Evolutionary conservation across 2,797 vertebrate species (phyloP).

Genomic region (Halcyon leucocephala): DNA sequence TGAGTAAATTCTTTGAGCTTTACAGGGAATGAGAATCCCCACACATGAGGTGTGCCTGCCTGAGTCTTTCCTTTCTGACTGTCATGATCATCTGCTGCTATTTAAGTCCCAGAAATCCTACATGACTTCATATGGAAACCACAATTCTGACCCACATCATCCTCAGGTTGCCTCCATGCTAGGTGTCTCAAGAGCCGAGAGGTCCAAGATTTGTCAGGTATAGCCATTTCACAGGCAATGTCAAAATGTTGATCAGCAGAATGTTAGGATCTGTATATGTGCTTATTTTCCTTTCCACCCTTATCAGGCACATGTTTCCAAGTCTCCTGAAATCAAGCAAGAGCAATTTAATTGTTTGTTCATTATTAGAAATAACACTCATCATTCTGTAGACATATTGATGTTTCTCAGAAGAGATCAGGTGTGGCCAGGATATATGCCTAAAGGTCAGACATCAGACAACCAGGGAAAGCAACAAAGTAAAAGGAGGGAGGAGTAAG

Average conservation of each 20-base stretch:
- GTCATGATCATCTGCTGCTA: not conserved
- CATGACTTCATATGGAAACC: not conserved
- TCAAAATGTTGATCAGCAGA: not conserved
- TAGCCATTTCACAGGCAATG: not conserved
- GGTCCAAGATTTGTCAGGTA: not conserved
- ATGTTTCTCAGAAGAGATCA: not conserved
- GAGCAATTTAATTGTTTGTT: not conserved
- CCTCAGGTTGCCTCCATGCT: not conserved
- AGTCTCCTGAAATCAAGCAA: not conserved
- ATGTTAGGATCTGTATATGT: not conserved
- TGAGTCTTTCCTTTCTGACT: not conserved
- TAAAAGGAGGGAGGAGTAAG: not conserved
- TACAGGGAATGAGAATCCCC: not conserved
- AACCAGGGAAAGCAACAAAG: not conserved
- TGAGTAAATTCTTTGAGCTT: not conserved
- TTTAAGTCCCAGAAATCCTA: not conserved
- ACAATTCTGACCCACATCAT: not conserved
- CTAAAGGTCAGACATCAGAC: not conserved
- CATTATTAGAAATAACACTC: not conserved
- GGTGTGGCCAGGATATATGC: not conserved
- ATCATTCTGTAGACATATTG: not conserved
- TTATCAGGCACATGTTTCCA: not conserved
- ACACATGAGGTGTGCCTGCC: not conserved
- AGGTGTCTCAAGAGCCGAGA: not conserved
- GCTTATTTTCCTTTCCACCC: not conserved